Conservation (phyloP, 2,797 vertebrate species). For the Typhlichthys eigenmanni region DNA sequence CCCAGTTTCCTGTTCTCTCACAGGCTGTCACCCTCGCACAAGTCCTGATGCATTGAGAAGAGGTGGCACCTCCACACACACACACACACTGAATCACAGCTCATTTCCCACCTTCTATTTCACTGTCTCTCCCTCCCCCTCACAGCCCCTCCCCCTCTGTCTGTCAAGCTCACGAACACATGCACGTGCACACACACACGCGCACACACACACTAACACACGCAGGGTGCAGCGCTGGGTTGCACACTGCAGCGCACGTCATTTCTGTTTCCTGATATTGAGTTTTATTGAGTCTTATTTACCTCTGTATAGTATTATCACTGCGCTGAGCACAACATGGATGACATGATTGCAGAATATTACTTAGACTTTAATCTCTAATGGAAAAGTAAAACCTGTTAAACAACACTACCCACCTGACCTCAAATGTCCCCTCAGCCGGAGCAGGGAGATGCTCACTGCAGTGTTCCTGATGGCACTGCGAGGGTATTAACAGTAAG, state of each 20-base stretch:
- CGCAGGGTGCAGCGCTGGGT: conserved; percentile 56
- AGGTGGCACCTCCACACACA: conserved; percentile 40
- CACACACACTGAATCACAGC: neutral
- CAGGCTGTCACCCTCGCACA: conserved; percentile 61
- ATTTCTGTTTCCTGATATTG: neutral
- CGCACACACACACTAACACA: conserved; percentile 33
- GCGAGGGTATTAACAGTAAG: conserved; percentile 49
- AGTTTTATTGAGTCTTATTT: neutral
- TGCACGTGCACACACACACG: conserved; percentile 34
- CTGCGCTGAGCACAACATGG: too few relatives aligned
- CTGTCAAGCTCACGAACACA: conserved; percentile 3
- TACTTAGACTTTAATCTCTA: too few relatives aligned
- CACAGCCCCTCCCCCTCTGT: neutral
- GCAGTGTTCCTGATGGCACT: conserved; percentile 29
- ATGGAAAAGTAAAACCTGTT: conserved; percentile 15
- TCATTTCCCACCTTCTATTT: conserved; percentile 1
- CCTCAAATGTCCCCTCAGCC: conserved; percentile 23
- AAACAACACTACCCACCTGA: conserved; percentile 18
- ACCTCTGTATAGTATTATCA: neutral
- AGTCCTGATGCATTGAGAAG: conserved; percentile 49
- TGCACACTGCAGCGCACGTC: conserved; percentile 16
- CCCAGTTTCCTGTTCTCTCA: conserved; percentile 61
- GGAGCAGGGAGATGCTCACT: conserved; percentile 21
- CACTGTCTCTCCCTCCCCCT: neutral
- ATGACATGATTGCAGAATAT: too few relatives aligned